These are phyloP conservation scores for Gopherus flavomarginatus DNA, from an alignment of 2,113 vertebrate species.

Conservation along the genomic window DNA sequence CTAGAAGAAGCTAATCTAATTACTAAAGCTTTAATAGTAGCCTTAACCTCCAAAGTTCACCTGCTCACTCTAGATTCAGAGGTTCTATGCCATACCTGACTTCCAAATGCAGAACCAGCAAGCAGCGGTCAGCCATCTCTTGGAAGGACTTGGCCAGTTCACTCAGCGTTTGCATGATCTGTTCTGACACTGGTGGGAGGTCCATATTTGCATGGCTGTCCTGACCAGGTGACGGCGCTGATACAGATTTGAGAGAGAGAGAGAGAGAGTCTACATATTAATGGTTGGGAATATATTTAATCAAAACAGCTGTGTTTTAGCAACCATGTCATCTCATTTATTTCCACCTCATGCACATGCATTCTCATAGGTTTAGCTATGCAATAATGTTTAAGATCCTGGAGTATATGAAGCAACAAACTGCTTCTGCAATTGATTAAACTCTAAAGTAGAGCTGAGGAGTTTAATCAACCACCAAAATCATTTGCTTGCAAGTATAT, in stretches of 20 bases:
- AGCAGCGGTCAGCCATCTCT: constrained; percentile 95
- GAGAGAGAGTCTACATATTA: neutral
- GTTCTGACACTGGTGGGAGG: constrained; percentile 87
- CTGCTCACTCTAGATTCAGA: fast-evolving
- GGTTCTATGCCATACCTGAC: constrained; percentile 86
- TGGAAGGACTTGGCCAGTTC: constrained; percentile 95
- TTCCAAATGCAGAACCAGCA: constrained; percentile 95
- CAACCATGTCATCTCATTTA: neutral
- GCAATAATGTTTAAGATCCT: neutral
- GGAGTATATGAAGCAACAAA: neutral
- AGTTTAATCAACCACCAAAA: constrained; percentile 14
- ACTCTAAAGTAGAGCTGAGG: neutral
- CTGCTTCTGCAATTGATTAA: neutral
- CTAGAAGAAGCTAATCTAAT: neutral
- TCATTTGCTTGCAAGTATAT: neutral
- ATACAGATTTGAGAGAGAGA: neutral
- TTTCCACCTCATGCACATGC: neutral
- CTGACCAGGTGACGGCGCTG: constrained; percentile 85
- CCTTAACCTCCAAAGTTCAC: fast-evolving
- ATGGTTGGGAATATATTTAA: neutral
- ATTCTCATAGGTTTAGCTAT: neutral
- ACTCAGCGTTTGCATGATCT: constrained; percentile 92
- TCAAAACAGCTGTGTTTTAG: neutral
- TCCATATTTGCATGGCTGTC: constrained; percentile 85
- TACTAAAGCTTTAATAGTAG: neutral